Evolutionary conservation across 2,113 vertebrate species (phyloP).

Genomic region (Eleginops maclovinus): DNA sequence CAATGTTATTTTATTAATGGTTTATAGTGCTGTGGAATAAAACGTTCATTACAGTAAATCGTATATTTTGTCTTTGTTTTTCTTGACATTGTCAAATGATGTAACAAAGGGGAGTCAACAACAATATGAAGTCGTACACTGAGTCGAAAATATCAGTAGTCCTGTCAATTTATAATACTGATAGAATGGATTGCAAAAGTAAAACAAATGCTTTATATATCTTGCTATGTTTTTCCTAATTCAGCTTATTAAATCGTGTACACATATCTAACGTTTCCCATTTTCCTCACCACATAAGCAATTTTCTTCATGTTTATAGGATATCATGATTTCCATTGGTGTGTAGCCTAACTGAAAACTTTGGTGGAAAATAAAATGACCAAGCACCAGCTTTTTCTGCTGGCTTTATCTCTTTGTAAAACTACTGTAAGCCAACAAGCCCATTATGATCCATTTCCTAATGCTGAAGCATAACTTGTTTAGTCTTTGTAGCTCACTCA

Average conservation of each 20-base stretch:
- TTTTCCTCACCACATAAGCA: not conserved
- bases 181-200: not conserved
- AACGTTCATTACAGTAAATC: constrained; percentile 70
- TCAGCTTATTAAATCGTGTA: constrained; percentile 4
- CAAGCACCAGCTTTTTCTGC: not conserved
- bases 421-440: not conserved
- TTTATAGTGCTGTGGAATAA: constrained; percentile 84
- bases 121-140: not conserved
- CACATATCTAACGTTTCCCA: not conserved
- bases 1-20: constrained; percentile 77
- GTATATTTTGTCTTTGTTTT: constrained; percentile 1
- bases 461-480: not conserved
- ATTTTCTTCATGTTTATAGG: not conserved
- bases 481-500: not conserved
- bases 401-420: not conserved
- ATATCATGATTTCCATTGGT: not conserved
- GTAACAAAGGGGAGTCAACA: not conserved
- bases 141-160: not conserved
- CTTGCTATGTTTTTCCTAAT: no score
- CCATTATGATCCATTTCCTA: not conserved
- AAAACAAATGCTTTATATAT: not conserved
- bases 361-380: not conserved
- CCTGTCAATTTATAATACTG: not conserved
- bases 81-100: not conserved
- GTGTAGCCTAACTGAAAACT: not conserved